Evolutionary conservation across 2,113 vertebrate genomes (phyloP), one percentile per base, ranked within the genome.

Genomic region (Myiozetetes cayanensis): DNA sequence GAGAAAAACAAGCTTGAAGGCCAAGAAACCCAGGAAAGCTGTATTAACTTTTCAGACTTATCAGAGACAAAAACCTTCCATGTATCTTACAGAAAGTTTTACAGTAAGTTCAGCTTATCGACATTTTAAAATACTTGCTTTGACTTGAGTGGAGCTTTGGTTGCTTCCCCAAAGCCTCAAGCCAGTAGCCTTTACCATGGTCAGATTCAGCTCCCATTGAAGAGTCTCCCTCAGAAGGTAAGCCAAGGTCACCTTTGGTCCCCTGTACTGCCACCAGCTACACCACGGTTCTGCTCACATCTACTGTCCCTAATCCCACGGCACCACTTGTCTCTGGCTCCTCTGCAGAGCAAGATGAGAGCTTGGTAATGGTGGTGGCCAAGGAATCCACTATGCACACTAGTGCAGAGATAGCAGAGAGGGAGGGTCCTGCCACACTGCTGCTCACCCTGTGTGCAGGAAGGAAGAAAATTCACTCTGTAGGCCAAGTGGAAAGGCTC

Each of bases 331-430:
- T 31, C 62, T 61, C 61, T 63, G 74, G 47, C 27, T 61, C 52
- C 16, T 35, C 33, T 15, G 14, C 71, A 83, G 46, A 68, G 39
- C 4, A 0, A 70, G 23, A 23, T 25, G 30, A 33, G 30, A 78
- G 35, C 44, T 66, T 62, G 30, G 44, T 14, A 6, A 47, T 1
- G 11, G 18, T 55, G 49, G n/a, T 7, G 10, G 43, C 27, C 21
- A 4, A 71, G 67, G 93, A 70, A 79, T 52, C 33, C 58, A 75
- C 5, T 24, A 23, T 0, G 8, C 19, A 23, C 0, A 0, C 0
- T 41, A 44, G 18, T 56, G 23, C 10, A 11, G 41, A 79, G 22
- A 50, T 8, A 20, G 47, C 46, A 65, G 43, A 83, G n/a, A 49
- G 13, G 23, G 7, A 89, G n/a, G 28, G 27, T 30, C 33, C 52